Evolutionary conservation across 2,888 invertebrate genomes (phyloP).

Genomic region (Panopea generosa): DNA sequence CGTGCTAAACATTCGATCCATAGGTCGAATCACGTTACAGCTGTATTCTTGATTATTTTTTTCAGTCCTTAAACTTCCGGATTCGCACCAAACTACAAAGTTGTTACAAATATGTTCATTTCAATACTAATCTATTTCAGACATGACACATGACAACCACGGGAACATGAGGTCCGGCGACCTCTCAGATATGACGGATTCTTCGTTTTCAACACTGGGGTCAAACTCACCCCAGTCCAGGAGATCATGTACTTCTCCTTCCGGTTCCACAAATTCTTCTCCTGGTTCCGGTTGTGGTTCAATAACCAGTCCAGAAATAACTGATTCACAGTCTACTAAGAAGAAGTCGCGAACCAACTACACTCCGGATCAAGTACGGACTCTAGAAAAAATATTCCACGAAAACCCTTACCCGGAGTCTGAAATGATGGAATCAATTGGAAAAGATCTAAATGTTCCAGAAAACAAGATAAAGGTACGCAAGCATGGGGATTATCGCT

Average conservation of each 20-base stretch:
- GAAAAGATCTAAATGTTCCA: constrained; percentile 66
- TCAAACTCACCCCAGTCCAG: constrained; percentile 61
- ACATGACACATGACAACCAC: constrained; percentile 45
- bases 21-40: too few species aligned
- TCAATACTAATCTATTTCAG: not conserved
- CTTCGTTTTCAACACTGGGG: constrained; percentile 62
- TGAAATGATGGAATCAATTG: constrained; percentile 69
- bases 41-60: too few species aligned
- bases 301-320: constrained; percentile 50
- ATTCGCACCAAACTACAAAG: too few species aligned
- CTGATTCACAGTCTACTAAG: constrained; percentile 42
- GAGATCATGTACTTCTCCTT: constrained; percentile 48
- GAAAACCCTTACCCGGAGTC: constrained; percentile 74
- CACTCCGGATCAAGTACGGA: constrained; percentile 68
- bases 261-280: constrained; percentile 44
- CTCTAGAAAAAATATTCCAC: constrained; percentile 68
- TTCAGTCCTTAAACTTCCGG: too few species aligned
- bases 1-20: too few species aligned
- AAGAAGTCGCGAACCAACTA: constrained; percentile 73
- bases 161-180: constrained; percentile 45
- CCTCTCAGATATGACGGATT: constrained; percentile 57
- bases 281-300: constrained; percentile 34
- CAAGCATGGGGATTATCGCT: too few species aligned
- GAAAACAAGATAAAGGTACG: constrained; percentile 72
- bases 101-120: too few species aligned